A percentile compares a stretch with the other conserved stretches of the same genome.
Evolutionary conservation across 2,797 vertebrate genomes (phyloP).

Genomic region (Micromesistius poutassou): DNA sequence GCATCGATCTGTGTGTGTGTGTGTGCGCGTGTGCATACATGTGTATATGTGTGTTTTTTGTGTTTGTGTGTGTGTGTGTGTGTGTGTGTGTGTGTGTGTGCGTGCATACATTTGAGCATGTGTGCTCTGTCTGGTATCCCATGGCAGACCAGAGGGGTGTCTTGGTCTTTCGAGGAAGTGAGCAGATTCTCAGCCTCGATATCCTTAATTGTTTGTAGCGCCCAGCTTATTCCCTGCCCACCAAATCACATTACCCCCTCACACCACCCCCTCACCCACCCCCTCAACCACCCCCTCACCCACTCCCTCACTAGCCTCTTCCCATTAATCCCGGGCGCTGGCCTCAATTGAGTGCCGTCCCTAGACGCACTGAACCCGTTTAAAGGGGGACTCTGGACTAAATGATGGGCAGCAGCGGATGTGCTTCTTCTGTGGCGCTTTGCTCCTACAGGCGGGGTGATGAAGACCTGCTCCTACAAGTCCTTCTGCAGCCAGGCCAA

Average conservation of each 20-base stretch:
- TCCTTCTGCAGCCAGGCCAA: constrained; percentile 86
- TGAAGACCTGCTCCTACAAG: constrained; percentile 89
- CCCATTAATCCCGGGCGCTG: background rate
- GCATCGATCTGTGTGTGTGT: too few relatives aligned
- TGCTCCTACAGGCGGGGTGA: constrained; percentile 75
- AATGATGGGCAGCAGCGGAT: background rate
- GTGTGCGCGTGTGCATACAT: too few relatives aligned
- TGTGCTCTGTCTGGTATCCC: constrained; percentile 13
- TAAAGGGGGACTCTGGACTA: background rate
- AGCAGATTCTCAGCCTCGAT: constrained; percentile 45
- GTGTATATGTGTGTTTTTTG: too few relatives aligned
- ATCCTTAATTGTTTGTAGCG: constrained; percentile 46
- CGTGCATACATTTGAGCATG: constrained; percentile 49
- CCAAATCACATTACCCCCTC: background rate
- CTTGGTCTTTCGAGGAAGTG: constrained; percentile 46
- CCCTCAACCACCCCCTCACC: background rate
- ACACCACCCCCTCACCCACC: background rate
- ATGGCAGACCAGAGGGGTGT: constrained; percentile 37
- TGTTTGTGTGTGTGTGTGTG: too few relatives aligned
- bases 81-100: constrained; percentile 39
- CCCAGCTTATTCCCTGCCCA: constrained; percentile 10
- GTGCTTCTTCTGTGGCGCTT: constrained; percentile 5
- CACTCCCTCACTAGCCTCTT: background rate
- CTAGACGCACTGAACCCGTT: background rate
- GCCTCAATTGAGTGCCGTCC: background rate